Base-by-base conservation (phyloP, 2,113 vertebrate species). In the Spermophilus dauricus region DNA sequence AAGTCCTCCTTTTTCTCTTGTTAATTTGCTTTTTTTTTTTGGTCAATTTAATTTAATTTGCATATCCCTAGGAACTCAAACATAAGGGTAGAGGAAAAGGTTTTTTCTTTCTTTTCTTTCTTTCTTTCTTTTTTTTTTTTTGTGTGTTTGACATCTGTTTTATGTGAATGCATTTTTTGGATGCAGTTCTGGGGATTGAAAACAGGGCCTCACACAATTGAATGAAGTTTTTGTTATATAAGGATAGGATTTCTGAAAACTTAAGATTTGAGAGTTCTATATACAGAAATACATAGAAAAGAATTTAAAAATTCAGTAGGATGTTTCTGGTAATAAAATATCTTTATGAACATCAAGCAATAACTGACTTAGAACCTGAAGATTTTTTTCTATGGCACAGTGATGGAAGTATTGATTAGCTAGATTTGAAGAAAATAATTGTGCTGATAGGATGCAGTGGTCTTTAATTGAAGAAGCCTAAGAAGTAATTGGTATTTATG, bases 241-340 rank as follows among this genome's bases (percentile, higher is more conserved):
- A 82, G 91, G 56, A 92, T 51, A 92, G 65, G 7, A 58, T 84
- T 91, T 97, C 81, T 83, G 61, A 87, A 56, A 95, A 86, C 48
- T 84, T 94, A 39, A 80, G 63, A 39, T 92, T 72, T 24, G 34
- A 18, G 75, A 89, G n/a, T 91, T 93, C 75, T 91, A 9, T 26
- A 22, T 34, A 28, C 11, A 77, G 65, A 94, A 92, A 37, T 26
- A 56, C 22, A 53, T 14, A 81, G 75, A 78, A 85, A 73, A 92
- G 37, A 53, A 24, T 70, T 34, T 4, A 76, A 83, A 80, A 89
- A 34, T n/a, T 70, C 76, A 89, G 16, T 70, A 77, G 69, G 58
- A 65, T 28, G 11, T 58, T 85, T 90, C 80, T 85, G 37, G 67
- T 94, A 81, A 51, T 70, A 18, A 80, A 28, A 9, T 86, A 67